Conservation (phyloP, 2,888 invertebrate species). For the Labia minor region DNA sequence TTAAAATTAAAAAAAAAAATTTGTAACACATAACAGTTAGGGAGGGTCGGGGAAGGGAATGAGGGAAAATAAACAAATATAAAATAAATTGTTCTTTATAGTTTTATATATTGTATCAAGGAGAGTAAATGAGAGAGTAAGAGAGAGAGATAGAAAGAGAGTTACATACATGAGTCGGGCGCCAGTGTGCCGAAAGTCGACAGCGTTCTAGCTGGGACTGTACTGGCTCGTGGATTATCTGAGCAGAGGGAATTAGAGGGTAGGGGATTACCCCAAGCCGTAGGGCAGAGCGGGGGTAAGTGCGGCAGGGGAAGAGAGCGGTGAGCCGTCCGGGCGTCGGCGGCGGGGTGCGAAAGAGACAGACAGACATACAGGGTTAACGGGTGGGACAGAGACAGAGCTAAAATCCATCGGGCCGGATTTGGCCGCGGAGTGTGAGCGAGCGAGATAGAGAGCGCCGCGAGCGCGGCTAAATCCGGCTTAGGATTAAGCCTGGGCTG, state of each 20-base stretch:
- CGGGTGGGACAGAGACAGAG: not conserved
- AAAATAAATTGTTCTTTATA: no score
- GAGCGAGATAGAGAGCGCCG: constrained; percentile 8
- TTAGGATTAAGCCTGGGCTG: not conserved
- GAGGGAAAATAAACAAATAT: no score
- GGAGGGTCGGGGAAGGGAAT: no score
- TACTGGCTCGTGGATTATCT: constrained; percentile 13
- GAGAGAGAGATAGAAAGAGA: not conserved
- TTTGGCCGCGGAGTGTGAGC: not conserved
- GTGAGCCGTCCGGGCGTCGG: not conserved
- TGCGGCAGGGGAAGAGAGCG: not conserved
- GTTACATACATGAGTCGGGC: not conserved
- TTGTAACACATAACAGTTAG: no score
- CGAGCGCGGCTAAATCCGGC: constrained; percentile 13
- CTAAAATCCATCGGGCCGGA: constrained; percentile 13
- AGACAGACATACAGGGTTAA: not conserved
- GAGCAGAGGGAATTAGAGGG: constrained; percentile 7
- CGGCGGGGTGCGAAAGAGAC: not conserved
- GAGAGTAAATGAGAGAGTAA: no score
- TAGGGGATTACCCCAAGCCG: constrained; percentile 13
- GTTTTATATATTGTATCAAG: no score
- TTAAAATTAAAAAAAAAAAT: no score
- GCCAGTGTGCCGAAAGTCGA: not conserved
- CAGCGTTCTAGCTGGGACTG: constrained; percentile 1
- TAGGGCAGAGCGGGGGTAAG: not conserved